Conservation (phyloP, 2,797 vertebrate species). For the Gymnoscopelus braueri region DNA sequence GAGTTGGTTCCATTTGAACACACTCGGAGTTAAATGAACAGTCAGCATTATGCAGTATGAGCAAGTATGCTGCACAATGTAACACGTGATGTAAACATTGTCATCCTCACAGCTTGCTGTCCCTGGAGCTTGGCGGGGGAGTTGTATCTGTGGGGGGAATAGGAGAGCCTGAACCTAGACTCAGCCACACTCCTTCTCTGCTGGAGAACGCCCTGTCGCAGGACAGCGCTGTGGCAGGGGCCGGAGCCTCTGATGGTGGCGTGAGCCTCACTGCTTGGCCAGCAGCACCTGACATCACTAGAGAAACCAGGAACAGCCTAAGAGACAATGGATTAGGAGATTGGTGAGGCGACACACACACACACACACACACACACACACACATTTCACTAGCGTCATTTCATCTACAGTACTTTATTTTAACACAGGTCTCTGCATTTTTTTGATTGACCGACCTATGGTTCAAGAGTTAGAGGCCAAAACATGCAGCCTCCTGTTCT, state of each 20-base stretch:
- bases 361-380: neutral
- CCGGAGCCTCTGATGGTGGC: slow-evolving; percentile 75
- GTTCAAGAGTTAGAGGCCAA: no score
- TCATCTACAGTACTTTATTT: no score
- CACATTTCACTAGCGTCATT: neutral
- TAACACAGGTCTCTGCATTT: no score
- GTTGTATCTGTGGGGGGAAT: slow-evolving; percentile 51
- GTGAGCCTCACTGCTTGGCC: slow-evolving; percentile 90
- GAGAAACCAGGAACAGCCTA: slow-evolving; percentile 93
- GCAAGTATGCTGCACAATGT: no score
- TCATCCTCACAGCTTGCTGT: slow-evolving; percentile 71
- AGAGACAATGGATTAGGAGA: slow-evolving; percentile 91
- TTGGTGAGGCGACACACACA: slow-evolving; percentile 79
- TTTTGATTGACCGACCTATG: no score
- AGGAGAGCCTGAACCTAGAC: slow-evolving; percentile 81
- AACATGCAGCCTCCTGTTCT: no score
- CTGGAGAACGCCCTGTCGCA: slow-evolving; percentile 90
- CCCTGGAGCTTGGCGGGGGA: slow-evolving; percentile 85
- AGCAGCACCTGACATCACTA: slow-evolving; percentile 96
- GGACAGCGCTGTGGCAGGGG: slow-evolving; percentile 78
- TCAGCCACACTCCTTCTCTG: slow-evolving; percentile 86
- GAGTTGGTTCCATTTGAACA: no score
- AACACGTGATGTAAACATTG: neutral
- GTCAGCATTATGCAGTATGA: no score
- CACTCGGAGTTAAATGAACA: no score